Conservation (phyloP, 2,113 vertebrate species). For the Dicaeum eximium region DNA sequence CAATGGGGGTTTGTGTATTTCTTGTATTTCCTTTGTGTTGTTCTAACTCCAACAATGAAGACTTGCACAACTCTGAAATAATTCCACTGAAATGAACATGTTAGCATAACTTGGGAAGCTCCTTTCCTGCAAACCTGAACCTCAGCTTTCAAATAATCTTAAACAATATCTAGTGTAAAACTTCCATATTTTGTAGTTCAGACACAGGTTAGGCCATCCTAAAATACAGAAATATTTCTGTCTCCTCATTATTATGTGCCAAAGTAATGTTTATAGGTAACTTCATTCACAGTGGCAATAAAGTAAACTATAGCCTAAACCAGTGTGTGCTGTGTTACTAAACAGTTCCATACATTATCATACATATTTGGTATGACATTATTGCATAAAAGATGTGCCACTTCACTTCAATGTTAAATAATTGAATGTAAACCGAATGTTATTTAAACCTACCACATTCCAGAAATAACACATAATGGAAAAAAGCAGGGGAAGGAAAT, state of each 20-base stretch:
- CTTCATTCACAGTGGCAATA: background rate
- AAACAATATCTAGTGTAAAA: background rate
- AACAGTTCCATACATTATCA: background rate
- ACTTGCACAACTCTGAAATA: background rate
- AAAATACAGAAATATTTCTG: background rate
- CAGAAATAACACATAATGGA: background rate
- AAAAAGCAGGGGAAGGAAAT: background rate
- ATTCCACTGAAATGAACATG: background rate
- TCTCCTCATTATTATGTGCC: background rate
- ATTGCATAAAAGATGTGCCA: background rate
- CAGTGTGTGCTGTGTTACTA: background rate
- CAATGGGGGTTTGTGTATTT: background rate
- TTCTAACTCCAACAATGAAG: fast-evolving
- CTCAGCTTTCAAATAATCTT: background rate
- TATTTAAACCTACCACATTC: background rate
- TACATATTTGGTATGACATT: background rate
- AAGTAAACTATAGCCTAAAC: background rate
- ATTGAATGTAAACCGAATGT: background rate
- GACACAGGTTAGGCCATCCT: background rate
- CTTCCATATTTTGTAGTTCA: background rate
- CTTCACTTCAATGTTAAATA: background rate
- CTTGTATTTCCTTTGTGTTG: background rate
- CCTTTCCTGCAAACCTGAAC: background rate
- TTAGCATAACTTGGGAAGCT: background rate
- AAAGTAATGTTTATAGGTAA: background rate